phyloP scores from a whole-genome alignment of 2,113 vertebrate genomes.

The Girardinichthys multiradiatus region DNA sequence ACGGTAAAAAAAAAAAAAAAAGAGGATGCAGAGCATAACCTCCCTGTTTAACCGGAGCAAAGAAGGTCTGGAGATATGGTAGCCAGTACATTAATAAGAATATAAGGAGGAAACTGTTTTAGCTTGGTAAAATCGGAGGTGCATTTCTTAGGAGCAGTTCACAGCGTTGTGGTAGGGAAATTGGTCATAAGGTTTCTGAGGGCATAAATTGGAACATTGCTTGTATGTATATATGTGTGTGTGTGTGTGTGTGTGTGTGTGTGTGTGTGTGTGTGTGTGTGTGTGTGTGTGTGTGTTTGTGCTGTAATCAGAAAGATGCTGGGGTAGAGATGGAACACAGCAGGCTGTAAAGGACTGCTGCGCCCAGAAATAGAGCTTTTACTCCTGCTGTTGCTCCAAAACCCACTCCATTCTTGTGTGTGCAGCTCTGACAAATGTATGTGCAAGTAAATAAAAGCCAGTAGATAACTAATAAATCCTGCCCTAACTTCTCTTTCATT shows the following conservation, averaged over 20 bases:
- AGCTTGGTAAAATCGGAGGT: too few relatives aligned
- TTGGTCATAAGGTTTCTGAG: background rate
- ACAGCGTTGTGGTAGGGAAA: background rate
- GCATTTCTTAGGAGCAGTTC: background rate
- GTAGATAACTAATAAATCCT: constrained; percentile 4
- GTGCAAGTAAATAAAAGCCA: background rate
- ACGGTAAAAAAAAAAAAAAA: background rate
- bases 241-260: background rate
- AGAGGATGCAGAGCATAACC: background rate
- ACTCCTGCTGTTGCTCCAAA: constrained; percentile 45
- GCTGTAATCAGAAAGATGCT: constrained; percentile 44
- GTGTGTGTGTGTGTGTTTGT: background rate
- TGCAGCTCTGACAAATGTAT: background rate
- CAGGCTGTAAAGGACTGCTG: constrained; percentile 24
- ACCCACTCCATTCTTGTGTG: background rate
- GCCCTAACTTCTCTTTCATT: background rate
- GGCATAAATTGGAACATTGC: background rate
- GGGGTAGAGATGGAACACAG: constrained; percentile 46
- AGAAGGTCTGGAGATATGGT: too few relatives aligned
- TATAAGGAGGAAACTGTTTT: too few relatives aligned
- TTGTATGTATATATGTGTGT: background rate
- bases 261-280: background rate
- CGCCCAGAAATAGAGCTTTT: constrained; percentile 52
- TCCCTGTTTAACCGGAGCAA: too few relatives aligned
- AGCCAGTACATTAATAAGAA: too few relatives aligned